phyloP scores from a whole-genome alignment of 2,797 vertebrate species.

The Caiman crocodilus region DNA sequence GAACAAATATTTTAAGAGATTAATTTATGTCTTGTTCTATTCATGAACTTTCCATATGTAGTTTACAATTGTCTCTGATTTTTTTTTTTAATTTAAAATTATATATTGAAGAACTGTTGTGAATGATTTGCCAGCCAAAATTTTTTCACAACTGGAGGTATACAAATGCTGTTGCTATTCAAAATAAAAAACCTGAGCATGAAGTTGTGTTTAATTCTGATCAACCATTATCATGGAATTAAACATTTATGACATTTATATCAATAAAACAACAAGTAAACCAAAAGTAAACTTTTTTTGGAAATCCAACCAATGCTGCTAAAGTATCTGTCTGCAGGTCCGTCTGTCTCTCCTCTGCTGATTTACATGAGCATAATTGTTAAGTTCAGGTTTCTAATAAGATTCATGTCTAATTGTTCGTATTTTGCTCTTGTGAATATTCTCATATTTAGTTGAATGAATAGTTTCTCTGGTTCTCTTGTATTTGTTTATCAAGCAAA shows the following conservation, averaged over 20 bases:
- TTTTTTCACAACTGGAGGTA: not conserved
- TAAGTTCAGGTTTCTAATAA: not conserved
- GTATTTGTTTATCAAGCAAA: too few relatives aligned
- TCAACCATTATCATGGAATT: not conserved
- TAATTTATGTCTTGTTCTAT: not conserved
- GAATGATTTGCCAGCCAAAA: not conserved
- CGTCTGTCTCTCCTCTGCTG: constrained; percentile 2
- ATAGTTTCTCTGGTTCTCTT: not conserved
- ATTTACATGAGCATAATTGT: not conserved
- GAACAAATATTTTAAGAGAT: not conserved
- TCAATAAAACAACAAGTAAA: not conserved
- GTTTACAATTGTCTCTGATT: not conserved
- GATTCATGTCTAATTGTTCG: not conserved
- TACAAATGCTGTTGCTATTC: not conserved
- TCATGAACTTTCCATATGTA: not conserved
- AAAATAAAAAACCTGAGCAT: not conserved
- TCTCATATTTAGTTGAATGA: not conserved
- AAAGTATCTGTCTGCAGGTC: too few relatives aligned
- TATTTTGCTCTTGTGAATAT: not conserved
- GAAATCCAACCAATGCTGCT: too few relatives aligned
- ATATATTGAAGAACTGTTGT: not conserved
- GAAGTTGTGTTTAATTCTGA: not conserved
- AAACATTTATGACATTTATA: not conserved
- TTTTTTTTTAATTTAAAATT: not conserved
- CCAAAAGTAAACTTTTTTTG: not conserved